phyloP scores from a whole-genome alignment of 2,888 invertebrate genomes.

The Tinea pellionella region DNA sequence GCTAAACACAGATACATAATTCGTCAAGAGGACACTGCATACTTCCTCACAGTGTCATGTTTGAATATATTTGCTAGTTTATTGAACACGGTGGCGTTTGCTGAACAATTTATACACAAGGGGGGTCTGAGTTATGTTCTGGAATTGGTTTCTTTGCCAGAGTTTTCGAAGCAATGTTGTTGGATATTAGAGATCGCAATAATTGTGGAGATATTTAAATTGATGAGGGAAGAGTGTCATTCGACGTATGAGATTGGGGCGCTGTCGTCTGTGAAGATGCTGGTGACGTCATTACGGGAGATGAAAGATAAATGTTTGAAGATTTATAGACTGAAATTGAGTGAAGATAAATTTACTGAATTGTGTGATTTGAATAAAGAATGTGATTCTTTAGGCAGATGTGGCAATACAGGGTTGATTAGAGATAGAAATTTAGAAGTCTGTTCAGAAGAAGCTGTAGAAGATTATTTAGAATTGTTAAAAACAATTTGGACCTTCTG shows the following conservation, averaged over 20 bases:
- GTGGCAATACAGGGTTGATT: constrained; percentile 21
- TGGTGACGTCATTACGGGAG: constrained; percentile 47
- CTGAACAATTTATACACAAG: constrained; percentile 69
- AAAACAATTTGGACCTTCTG: constrained; percentile 59
- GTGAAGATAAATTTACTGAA: constrained; percentile 36
- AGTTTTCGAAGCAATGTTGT: constrained; percentile 71
- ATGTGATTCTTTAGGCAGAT: constrained; percentile 19
- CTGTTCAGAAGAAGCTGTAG: constrained; percentile 23
- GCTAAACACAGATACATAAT: constrained; percentile 62
- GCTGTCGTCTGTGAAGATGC: constrained; percentile 51
- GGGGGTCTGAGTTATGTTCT: constrained; percentile 68
- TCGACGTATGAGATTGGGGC: constrained; percentile 46
- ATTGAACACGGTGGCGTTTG: constrained; percentile 64
- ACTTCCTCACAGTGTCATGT: constrained; percentile 70
- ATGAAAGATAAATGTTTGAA: constrained; percentile 45
- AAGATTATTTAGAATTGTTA: constrained; percentile 41
- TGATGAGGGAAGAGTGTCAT: constrained; percentile 39
- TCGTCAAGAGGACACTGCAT: constrained; percentile 54
- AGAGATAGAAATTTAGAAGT: constrained; percentile 19
- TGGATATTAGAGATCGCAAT: constrained; percentile 71
- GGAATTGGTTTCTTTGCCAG: constrained; percentile 59
- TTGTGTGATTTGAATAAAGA: constrained; percentile 39
- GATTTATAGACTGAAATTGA: constrained; percentile 41
- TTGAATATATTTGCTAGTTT: constrained; percentile 70
- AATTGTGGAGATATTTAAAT: constrained; percentile 68